Evolutionary conservation across 2,797 vertebrate species (phyloP).

Genomic region (Leptatherina wallacei): DNA sequence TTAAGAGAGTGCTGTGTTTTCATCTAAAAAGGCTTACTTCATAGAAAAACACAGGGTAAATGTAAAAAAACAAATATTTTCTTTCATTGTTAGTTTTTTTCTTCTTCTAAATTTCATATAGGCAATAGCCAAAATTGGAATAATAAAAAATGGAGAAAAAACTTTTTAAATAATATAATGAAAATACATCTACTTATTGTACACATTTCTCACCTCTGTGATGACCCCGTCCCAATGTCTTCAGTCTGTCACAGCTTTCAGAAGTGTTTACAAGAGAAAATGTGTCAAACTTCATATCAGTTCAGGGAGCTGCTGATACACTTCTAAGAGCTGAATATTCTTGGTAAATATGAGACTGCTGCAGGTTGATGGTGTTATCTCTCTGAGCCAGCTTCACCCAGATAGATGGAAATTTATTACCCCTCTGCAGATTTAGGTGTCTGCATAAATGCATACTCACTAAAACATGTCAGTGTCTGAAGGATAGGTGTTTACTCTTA

Average conservation of each 20-base stretch:
- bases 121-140: too few species aligned
- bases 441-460: constrained; percentile 24
- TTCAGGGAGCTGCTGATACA: constrained; percentile 26
- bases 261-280: constrained; percentile 24
- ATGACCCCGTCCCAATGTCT: neutral
- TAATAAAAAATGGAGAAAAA: constrained; percentile 1
- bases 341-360: constrained; percentile 46
- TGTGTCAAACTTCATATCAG: constrained; percentile 33
- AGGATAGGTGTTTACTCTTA: constrained; percentile 25
- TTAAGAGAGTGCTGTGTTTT: neutral
- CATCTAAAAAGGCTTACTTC: constrained; percentile 7
- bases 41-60: neutral
- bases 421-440: constrained; percentile 15
- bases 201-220: constrained; percentile 2
- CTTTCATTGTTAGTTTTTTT: neutral
- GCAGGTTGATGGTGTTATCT: constrained; percentile 54
- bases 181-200: constrained; percentile 15
- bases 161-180: too few species aligned
- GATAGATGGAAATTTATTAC: constrained; percentile 41
- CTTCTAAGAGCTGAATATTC: constrained; percentile 38
- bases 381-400: constrained; percentile 43
- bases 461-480: constrained; percentile 24
- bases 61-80: neutral
- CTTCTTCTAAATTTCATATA: neutral
- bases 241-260: constrained; percentile 16